Evolutionary conservation across 1,140 invertebrate species (phyloP), one percentile per base, ranked within the genome.

Genomic region (Phymastichus coffea): DNA sequence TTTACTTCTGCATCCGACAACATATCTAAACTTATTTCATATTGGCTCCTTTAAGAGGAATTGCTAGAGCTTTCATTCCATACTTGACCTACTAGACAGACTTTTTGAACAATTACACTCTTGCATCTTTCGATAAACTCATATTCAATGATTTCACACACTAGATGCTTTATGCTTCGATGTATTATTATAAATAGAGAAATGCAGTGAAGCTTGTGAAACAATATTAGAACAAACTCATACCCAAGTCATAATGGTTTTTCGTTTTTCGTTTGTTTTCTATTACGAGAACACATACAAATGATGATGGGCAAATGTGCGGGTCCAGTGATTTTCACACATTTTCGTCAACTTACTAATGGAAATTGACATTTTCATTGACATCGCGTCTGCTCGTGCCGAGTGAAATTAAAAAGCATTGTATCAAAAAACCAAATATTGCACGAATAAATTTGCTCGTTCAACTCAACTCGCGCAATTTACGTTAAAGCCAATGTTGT

Each of bases 391-490:
- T n/a, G 43, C 10, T 30, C n/a, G n/a, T 30, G 14, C 14, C 15
- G 33, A 46, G 37, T 26, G 12, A 58, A 51, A 58, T 1, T 51
- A 51, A 33, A 40, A 58, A 51, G 28, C 22, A 25, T 28, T 19
- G n/a, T 23, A 17, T 26, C 2, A 35, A 58, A 51, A 43, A 17
- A 6, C 17, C 15, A 33, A 41, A 43, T 51, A 58, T 58, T 58
- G 56, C 56, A 58, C 56, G 35, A 19, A 49, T 1, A 37, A 15
- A 23, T 53, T 53, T 59, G 57, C 53, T 59, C 57, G 57, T 23
- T 53, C 47, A 59, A 53, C 41, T 59, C 40, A n/a, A n/a, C n/a
- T n/a, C n/a, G n/a, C n/a, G n/a, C n/a, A n/a, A n/a, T n/a, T n/a
- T n/a, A n/a, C n/a, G n/a, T n/a, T n/a, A n/a, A n/a, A n/a, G n/a